phyloP scores from a whole-genome alignment of 2,797 vertebrate genomes.

The Dryobates pubescens region DNA sequence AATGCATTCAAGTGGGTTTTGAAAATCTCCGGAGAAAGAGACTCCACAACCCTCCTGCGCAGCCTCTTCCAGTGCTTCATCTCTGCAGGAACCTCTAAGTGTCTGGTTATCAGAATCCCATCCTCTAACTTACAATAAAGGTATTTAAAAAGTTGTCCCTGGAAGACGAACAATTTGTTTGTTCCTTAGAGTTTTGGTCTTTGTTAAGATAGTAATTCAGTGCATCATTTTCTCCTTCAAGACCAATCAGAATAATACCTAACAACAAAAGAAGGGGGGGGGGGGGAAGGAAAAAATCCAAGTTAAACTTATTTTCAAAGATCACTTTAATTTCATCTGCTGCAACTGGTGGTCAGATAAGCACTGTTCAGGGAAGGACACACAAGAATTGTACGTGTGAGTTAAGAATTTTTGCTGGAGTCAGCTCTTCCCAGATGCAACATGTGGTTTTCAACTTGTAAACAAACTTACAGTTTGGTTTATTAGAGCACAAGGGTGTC shows the following conservation, averaged over 20 bases:
- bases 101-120: neutral
- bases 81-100: neutral
- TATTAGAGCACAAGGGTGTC: neutral
- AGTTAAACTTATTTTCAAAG: neutral
- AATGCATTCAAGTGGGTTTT: no score
- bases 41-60: no score
- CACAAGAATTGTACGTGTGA: neutral
- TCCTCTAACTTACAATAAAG: neutral
- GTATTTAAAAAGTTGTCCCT: neutral
- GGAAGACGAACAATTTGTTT: neutral
- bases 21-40: no score
- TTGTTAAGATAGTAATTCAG: neutral
- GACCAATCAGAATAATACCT: neutral
- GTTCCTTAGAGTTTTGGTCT: neutral
- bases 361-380: neutral
- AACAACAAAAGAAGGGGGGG: neutral
- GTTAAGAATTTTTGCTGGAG: neutral
- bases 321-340: neutral
- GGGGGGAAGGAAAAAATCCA: neutral
- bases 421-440: neutral
- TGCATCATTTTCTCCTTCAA: neutral
- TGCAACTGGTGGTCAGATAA: neutral
- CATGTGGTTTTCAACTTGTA: conserved; percentile 40
- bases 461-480: conserved; percentile 11
- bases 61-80: neutral